These are phyloP conservation scores for Maccullochella peelii DNA, from an alignment of 2,113 vertebrate species.

Conservation along the genomic window DNA sequence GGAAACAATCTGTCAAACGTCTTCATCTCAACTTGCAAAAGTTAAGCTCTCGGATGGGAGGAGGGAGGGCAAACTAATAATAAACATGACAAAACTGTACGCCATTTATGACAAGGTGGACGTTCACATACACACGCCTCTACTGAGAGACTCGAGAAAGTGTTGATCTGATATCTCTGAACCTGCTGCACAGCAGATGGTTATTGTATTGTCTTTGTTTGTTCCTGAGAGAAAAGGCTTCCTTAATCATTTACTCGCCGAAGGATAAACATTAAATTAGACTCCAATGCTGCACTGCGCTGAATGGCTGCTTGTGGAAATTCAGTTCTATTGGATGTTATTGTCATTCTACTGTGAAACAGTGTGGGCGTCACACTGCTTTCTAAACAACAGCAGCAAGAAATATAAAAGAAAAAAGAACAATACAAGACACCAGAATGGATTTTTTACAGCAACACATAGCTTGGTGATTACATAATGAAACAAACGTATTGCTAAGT, in stretches of 20 bases:
- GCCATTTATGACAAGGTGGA: conserved; percentile 14
- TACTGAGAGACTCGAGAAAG: background rate
- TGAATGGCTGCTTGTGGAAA: conserved; percentile 4
- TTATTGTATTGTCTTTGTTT: conserved; percentile 39
- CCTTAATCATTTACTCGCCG: conserved; percentile 53
- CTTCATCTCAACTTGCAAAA: conserved; percentile 52
- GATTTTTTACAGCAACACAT: background rate
- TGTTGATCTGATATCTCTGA: conserved; percentile 9
- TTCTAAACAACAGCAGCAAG: conserved; percentile 8
- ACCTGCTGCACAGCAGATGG: conserved; percentile 17
- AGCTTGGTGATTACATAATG: background rate
- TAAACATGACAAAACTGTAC: conserved; percentile 35
- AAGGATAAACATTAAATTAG: conserved; percentile 47
- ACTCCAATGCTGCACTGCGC: background rate
- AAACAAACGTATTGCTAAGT: background rate
- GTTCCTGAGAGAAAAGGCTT: conserved; percentile 9
- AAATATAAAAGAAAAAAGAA: background rate
- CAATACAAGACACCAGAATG: background rate
- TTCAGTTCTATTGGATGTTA: conserved; percentile 4
- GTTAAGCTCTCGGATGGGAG: conserved; percentile 17
- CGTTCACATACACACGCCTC: conserved; percentile 6
- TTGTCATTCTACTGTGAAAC: conserved; percentile 29
- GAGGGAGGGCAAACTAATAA: conserved; percentile 3
- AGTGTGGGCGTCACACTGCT: background rate
- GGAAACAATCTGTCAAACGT: conserved; percentile 39